phyloP scores from a whole-genome alignment of 2,888 invertebrate genomes.

The Drosophila nr. perissopoda region DNA sequence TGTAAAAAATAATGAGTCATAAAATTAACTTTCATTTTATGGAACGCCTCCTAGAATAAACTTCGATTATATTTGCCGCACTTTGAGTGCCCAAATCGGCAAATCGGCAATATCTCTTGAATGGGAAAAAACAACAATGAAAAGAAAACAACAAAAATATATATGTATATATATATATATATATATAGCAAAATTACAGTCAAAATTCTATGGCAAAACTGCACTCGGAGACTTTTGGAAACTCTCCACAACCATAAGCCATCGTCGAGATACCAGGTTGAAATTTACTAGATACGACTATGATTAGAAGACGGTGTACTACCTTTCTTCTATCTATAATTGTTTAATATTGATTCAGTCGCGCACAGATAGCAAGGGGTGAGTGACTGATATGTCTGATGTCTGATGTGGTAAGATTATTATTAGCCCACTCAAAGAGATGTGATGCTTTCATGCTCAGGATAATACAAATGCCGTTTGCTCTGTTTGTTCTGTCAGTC shows the following conservation, averaged over 20 bases:
- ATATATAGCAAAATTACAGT: neutral
- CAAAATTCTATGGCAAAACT: neutral
- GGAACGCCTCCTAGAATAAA: neutral
- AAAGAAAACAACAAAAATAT: neutral
- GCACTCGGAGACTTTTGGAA: neutral
- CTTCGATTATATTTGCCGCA: conserved; percentile 11
- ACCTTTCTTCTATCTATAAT: neutral
- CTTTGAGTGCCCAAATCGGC: conserved; percentile 5
- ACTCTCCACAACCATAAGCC: neutral
- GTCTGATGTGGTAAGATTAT: neutral
- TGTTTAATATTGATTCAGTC: neutral
- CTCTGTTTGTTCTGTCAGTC: neutral
- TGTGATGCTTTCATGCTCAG: neutral
- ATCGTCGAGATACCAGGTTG: neutral
- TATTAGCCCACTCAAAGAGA: neutral
- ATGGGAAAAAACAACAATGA: neutral
- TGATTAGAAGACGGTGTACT: neutral
- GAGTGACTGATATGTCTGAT: neutral
- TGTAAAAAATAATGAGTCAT: conserved; percentile 74
- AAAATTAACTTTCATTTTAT: conserved; percentile 65
- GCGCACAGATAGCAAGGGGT: neutral
- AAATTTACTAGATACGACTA: neutral
- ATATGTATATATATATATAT: neutral
- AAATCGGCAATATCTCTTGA: conserved; percentile 7
- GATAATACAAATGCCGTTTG: neutral